Evolutionary conservation across 1,140 invertebrate genomes (phyloP), one percentile per base, ranked within the genome.

Genomic region (Rhagoletis pomonella): DNA sequence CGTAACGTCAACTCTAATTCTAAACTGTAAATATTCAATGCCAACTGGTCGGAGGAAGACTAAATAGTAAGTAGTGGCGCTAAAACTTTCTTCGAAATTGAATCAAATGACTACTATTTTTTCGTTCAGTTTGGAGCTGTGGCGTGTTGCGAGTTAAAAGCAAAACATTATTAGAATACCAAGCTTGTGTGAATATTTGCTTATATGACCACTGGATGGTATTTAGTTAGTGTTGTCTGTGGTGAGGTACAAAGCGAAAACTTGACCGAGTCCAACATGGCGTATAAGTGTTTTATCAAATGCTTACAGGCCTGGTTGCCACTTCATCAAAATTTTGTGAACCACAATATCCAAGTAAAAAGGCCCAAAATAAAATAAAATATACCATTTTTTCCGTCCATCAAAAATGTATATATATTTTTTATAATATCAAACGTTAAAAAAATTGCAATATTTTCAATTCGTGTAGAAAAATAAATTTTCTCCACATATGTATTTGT

Each of bases 1-100:
- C 44, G 73, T n/a, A 81, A 81, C 44, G 73, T 81, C 50, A 81
- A 81, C 73, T 81, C 73, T 55, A 55, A 81, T 81, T 55, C 73
- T 9, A 81, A 81, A 29, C 73, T 7, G 50, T 81, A 47, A 81
- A 17, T 55, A 44, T n/a, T 81, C 73, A 60, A 62, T 62, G 84
- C 58, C 58, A 42, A 85, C 29, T 85, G 44, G 17, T 60, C 42
- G 58, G 14, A 7, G 55, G 55, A 6, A n/a, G n/a, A n/a, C n/a
- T n/a, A n/a, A n/a, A n/a, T n/a, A n/a, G n/a, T n/a, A n/a, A n/a
- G n/a, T 85, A 10, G 14, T 62, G 29, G 84, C 29, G 9, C 17
- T 62, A 17, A 73, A 73, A 73, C n/a, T 73, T 47, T 12, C 42
- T 73, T 73, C 44, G 67, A 73, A 73, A 44, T 73, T 73, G 39